Percentiles rank a stretch among this genome's conserved stretches.
Conservation (phyloP, 2,797 vertebrate genomes). For the Cottoperca gobio region DNA sequence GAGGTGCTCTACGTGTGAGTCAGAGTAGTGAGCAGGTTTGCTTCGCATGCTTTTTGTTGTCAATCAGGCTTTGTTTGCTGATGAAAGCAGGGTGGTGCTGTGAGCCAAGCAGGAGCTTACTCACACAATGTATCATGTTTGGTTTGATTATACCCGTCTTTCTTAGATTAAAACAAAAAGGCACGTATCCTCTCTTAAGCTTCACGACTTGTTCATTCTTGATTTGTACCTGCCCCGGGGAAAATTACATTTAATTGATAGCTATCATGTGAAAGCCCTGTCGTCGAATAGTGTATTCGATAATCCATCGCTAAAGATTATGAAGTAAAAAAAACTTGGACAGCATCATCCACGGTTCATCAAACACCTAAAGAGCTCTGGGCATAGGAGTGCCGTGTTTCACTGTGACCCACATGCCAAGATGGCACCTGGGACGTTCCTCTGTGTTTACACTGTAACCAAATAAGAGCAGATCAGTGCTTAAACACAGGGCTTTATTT, state of each 20-base stretch:
- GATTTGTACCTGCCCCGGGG: constrained; percentile 40
- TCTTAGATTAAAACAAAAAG: constrained; percentile 45
- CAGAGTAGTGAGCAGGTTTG: constrained; percentile 55
- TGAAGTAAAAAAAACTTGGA: constrained; percentile 46
- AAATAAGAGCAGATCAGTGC: constrained; percentile 80
- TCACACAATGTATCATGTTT: constrained; percentile 68
- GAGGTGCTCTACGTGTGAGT: constrained; percentile 62
- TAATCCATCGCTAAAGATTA: constrained; percentile 43
- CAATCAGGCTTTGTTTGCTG: constrained; percentile 74
- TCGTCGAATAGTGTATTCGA: constrained; percentile 29
- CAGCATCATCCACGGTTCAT: constrained; percentile 39
- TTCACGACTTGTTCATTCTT: constrained; percentile 52
- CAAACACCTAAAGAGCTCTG: constrained; percentile 66
- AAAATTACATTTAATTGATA: constrained; percentile 50
- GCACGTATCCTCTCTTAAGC: constrained; percentile 35
- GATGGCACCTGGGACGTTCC: constrained; percentile 80
- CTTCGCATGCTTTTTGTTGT: constrained; percentile 70
- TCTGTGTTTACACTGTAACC: constrained; percentile 84
- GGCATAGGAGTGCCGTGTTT: constrained; percentile 76
- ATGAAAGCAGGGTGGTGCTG: constrained; percentile 76
- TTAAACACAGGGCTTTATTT: constrained; percentile 85
- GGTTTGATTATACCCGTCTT: constrained; percentile 59
- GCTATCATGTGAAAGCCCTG: constrained; percentile 19
- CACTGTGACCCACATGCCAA: constrained; percentile 83
- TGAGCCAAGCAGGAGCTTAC: constrained; percentile 58